Conservation (phyloP, 2,113 vertebrate genomes). For the Elachura formosa region DNA sequence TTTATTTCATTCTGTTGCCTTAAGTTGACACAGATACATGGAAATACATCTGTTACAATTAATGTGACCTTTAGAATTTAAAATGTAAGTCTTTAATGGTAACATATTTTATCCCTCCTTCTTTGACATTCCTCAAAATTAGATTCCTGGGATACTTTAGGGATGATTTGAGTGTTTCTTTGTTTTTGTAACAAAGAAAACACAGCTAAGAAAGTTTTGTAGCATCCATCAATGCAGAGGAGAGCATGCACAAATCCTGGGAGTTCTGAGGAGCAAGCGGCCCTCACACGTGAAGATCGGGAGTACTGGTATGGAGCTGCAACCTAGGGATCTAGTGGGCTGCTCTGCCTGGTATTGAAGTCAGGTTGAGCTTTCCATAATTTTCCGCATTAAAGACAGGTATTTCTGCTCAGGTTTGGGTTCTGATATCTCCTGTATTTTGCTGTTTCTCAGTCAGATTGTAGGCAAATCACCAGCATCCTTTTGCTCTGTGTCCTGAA, state of each 20-base stretch:
- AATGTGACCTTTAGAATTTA: neutral
- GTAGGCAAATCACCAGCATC: neutral
- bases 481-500: neutral
- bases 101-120: neutral
- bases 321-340: neutral
- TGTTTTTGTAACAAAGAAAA: neutral
- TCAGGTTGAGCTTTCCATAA: neutral
- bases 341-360: neutral
- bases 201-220: neutral
- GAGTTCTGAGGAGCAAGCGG: neutral
- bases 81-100: neutral
- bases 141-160: neutral
- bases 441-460: neutral
- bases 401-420: neutral
- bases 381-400: neutral
- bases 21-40: neutral
- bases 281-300: neutral
- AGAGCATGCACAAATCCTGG: fast-evolving
- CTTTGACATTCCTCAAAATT: neutral
- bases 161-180: neutral
- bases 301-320: neutral
- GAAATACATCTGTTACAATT: neutral
- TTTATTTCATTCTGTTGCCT: neutral
- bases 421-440: neutral
- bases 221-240: neutral